phyloP scores from a whole-genome alignment of 2,113 vertebrate species.

The Myotis lucifugus region DNA sequence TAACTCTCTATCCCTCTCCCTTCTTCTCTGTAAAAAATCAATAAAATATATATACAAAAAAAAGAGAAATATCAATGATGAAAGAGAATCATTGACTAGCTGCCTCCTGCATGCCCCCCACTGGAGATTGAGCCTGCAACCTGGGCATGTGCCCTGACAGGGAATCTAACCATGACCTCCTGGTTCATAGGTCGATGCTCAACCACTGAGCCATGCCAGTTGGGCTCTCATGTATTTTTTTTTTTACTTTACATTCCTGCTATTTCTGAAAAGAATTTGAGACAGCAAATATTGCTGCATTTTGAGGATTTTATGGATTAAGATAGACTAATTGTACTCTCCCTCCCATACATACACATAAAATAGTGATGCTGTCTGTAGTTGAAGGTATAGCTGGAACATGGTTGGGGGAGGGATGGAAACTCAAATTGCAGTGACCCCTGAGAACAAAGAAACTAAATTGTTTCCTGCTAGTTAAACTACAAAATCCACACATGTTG shows the following conservation, averaged over 20 bases:
- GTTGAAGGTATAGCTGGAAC: background rate
- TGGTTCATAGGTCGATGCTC: too few relatives aligned
- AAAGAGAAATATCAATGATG: too few relatives aligned
- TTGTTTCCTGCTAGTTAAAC: background rate
- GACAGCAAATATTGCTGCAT: background rate
- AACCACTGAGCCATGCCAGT: too few relatives aligned
- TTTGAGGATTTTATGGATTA: slow-evolving; percentile 26
- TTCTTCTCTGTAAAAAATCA: too few relatives aligned
- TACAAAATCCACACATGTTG: background rate
- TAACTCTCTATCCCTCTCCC: too few relatives aligned
- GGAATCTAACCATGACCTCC: too few relatives aligned
- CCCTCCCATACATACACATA: background rate
- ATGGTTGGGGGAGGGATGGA: background rate
- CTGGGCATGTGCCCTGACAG: too few relatives aligned
- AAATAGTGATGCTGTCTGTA: background rate
- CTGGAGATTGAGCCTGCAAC: too few relatives aligned
- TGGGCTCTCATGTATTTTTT: background rate
- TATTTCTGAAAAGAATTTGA: slow-evolving; percentile 7
- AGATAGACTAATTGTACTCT: background rate
- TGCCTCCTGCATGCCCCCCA: too few relatives aligned
- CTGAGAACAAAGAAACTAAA: slow-evolving; percentile 10
- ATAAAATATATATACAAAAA: too few relatives aligned
- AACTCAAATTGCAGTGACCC: background rate
- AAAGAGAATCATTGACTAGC: too few relatives aligned
- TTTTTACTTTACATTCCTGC: background rate